Evolutionary conservation across 2,797 vertebrate genomes (phyloP), one percentile per base, ranked within the genome.

Genomic region (Peromyscus melanophrys): DNA sequence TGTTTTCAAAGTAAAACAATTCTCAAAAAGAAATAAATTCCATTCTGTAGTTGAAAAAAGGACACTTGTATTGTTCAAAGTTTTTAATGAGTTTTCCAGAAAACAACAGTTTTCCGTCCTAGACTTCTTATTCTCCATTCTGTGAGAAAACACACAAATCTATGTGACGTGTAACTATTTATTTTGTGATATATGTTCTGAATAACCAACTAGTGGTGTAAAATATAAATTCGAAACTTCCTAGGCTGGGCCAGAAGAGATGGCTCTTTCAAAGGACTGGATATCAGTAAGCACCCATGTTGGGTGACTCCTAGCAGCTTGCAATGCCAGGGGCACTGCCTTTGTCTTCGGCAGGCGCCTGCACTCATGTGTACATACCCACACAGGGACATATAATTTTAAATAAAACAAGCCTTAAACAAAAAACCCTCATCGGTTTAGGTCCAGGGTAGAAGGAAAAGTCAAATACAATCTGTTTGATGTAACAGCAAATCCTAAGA

Each of bases 71-170:
- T 29, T 92, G 27, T 90, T 92, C 23, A 95, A 89, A 37, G 7
- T 6, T 93, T 96, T 91, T 59, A 96, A 75, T 73, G 31, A 76
- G 29, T 97, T 97, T 91, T 89, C 34, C 94, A 97, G 95, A 95
- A 96, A 94, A 84, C 11, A 76, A 55, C 34, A 69, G 31, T 65
- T 91, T 65, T 19, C 31, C 7, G 1, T 31, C 12, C 89, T 76
- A 23, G 5, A 37, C 27, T 84, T 76, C 40, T 88, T 59, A 59
- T 10, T 73, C 5, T 10, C 85, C 16, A 80, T 91, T 37, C 25
- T 65, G 1, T 75, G 34, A 94, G 19, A 93, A 81, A 19, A 8
- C 61, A 92, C 16, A 52, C 13, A 93, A 65, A 17, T 37, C 11
- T 63, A 21, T 65, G n/a, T 61, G 40, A 87, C 55, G 10, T 55